phyloP scores from a whole-genome alignment of 2,113 vertebrate genomes.

The Rallus limicola region DNA sequence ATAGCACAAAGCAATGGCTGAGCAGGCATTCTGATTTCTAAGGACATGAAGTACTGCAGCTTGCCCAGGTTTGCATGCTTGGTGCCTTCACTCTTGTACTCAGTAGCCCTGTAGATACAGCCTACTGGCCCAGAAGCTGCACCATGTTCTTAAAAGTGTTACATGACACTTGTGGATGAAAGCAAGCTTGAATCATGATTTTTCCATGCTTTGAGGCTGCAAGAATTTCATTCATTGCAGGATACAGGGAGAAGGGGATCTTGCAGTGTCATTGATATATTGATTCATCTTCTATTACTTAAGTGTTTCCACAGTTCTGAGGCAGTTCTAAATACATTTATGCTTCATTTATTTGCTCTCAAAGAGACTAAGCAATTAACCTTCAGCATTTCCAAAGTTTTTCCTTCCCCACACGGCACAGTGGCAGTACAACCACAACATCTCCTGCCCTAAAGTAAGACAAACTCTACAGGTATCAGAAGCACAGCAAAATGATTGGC shows the following conservation, averaged over 20 bases:
- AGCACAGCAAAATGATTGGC: constrained; percentile 27
- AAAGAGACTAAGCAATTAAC: background rate
- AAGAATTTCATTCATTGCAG: background rate
- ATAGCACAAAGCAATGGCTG: background rate
- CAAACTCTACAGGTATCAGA: constrained; percentile 41
- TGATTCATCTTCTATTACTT: background rate
- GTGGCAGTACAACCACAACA: background rate
- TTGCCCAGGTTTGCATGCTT: background rate
- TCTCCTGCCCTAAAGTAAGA: constrained; percentile 24
- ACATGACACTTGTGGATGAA: background rate
- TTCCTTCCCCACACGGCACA: background rate
- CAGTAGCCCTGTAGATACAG: background rate
- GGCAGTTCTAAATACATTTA: background rate
- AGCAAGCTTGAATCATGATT: background rate
- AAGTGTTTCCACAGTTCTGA: background rate
- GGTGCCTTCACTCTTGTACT: background rate
- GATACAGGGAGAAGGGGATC: background rate
- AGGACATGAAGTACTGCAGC: background rate
- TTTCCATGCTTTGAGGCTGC: background rate
- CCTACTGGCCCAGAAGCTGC: background rate
- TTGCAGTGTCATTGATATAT: background rate
- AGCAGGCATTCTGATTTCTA: background rate
- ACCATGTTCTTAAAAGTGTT: background rate
- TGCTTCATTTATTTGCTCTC: background rate
- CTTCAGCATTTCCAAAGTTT: background rate